Evolutionary conservation across 2,888 invertebrate species (phyloP).

Genomic region (Fragum whitleyi): DNA sequence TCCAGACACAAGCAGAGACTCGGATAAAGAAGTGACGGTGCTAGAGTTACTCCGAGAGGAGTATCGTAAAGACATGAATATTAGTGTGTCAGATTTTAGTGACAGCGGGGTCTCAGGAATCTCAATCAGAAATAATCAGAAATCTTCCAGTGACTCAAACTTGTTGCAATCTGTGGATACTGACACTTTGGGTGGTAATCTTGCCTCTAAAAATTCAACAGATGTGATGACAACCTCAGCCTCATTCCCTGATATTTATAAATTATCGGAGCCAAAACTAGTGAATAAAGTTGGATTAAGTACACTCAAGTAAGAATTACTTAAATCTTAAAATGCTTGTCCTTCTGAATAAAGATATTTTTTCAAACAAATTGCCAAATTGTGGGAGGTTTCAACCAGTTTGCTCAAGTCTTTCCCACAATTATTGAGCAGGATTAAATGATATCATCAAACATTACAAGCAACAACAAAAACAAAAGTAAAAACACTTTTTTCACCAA

Average conservation of each 20-base stretch:
- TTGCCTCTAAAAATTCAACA: slow-evolving; percentile 36
- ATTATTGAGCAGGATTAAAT: too few species aligned
- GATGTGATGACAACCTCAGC: slow-evolving; percentile 72
- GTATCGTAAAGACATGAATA: slow-evolving; percentile 54
- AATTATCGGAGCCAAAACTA: slow-evolving; percentile 72
- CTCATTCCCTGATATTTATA: slow-evolving; percentile 78
- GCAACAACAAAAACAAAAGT: too few species aligned
- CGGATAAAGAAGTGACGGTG: slow-evolving; percentile 72
- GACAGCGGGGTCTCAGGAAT: slow-evolving; percentile 52
- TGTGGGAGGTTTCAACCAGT: too few species aligned
- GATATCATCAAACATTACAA: too few species aligned
- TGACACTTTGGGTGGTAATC: slow-evolving; percentile 12
- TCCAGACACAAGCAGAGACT: slow-evolving; percentile 23
- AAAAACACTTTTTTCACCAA: too few species aligned
- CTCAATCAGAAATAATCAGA: slow-evolving; percentile 56
- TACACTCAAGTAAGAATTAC: slow-evolving; percentile 78
- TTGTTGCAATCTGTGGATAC: slow-evolving; percentile 64
- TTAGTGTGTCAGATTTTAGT: slow-evolving; percentile 57
- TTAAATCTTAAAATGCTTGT: not conserved
- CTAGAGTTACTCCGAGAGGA: slow-evolving; percentile 80
- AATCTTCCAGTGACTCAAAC: slow-evolving; percentile 79
- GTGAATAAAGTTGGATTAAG: slow-evolving; percentile 79
- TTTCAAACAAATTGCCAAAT: too few species aligned
- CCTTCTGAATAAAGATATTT: not conserved
- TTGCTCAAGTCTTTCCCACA: too few species aligned